These are phyloP conservation scores for Dasypogon diadema DNA, from an alignment of 2,888 invertebrate species.

Conservation along the genomic window DNA sequence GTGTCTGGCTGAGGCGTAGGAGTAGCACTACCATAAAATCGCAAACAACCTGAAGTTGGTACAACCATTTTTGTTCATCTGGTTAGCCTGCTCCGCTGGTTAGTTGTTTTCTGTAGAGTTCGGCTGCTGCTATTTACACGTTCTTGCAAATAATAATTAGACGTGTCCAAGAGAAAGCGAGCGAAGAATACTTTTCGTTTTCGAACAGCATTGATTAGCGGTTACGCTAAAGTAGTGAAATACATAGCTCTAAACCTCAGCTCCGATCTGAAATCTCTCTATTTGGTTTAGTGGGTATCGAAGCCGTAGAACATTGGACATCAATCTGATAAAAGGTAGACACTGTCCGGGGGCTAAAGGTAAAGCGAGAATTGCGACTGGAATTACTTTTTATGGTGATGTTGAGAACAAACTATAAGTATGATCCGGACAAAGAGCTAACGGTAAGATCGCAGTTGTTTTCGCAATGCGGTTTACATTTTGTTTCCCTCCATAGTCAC, in stretches of 20 bases:
- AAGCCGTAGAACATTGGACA: conserved; percentile 23
- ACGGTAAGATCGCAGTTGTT: conserved; percentile 41
- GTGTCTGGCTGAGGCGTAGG: conserved; percentile 16
- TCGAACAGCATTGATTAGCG: neutral
- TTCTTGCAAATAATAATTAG: conserved; percentile 26
- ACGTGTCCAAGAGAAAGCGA: neutral
- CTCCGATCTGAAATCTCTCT: conserved; percentile 30
- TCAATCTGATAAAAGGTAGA: conserved; percentile 43
- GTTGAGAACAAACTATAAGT: conserved; percentile 35
- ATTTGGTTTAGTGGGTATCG: conserved; percentile 20
- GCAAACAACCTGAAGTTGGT: conserved; percentile 35
- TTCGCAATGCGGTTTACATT: conserved; percentile 24
- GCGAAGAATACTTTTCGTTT: conserved; percentile 6
- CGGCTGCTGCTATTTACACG: conserved; percentile 1
- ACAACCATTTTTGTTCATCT: conserved; percentile 40
- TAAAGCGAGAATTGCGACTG: conserved; percentile 27
- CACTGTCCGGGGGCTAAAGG: conserved; percentile 39
- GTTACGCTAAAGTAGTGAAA: neutral
- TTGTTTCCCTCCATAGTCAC: neutral
- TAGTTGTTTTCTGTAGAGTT: neutral
- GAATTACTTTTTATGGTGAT: conserved; percentile 48
- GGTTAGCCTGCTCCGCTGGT: conserved; percentile 3
- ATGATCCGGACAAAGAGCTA: conserved; percentile 44
- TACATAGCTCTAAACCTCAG: neutral
- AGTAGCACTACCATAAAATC: conserved; percentile 30